phyloP scores from a whole-genome alignment of 2,888 invertebrate genomes.

The Heliconius charithonia region DNA sequence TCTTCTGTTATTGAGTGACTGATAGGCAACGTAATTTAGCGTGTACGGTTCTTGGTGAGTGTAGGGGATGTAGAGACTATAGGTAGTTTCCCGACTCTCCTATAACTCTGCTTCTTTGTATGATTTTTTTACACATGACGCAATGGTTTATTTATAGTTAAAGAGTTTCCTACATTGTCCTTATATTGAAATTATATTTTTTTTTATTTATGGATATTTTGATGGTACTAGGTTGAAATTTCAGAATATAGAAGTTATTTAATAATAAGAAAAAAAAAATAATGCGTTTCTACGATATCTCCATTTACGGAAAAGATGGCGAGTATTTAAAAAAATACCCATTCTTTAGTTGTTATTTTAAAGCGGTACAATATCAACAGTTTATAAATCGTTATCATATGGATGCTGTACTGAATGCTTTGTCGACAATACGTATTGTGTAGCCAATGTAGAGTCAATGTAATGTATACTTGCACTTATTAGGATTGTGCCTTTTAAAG shows the following conservation, averaged over 20 bases:
- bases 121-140: neutral
- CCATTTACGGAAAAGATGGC: neutral
- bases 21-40: neutral
- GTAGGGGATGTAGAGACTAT: neutral
- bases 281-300: neutral
- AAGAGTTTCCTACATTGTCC: too few relatives aligned
- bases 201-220: too few relatives aligned
- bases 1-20: neutral
- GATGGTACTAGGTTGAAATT: too few relatives aligned
- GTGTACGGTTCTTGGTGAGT: neutral
- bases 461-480: constrained; percentile 9
- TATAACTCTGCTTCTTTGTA: too few relatives aligned
- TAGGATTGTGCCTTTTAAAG: neutral
- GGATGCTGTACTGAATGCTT: constrained; percentile 13
- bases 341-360: neutral
- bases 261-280: too few relatives aligned
- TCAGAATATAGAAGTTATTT: too few relatives aligned
- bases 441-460: constrained; percentile 10
- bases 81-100: too few relatives aligned
- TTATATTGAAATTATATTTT: too few relatives aligned
- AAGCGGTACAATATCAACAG: neutral
- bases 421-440: constrained; percentile 20
- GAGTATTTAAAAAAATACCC: neutral
- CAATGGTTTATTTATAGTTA: neutral
- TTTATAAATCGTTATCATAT: constrained; percentile 5